phyloP scores from a whole-genome alignment of 2,888 invertebrate genomes.

The Tortrix viridana region DNA sequence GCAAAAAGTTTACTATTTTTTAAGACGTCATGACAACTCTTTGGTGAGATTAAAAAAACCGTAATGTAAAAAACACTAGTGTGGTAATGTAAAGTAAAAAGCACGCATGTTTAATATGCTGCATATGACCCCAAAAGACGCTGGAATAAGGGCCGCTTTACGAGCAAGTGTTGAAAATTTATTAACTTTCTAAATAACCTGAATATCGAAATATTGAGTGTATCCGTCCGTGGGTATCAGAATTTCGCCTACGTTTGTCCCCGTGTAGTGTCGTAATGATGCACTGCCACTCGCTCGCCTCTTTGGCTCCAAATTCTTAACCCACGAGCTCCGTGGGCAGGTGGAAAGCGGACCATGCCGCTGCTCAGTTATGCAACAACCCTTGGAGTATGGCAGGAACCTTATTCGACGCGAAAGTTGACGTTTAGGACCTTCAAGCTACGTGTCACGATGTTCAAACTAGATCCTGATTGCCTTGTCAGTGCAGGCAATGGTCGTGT shows the following conservation, averaged over 20 bases:
- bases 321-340: conserved; percentile 76
- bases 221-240: conserved; percentile 55
- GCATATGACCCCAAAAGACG: too few relatives aligned
- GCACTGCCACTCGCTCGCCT: conserved; percentile 54
- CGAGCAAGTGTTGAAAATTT: too few relatives aligned
- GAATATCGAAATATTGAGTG: conserved; percentile 54
- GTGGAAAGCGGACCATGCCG: conserved; percentile 72
- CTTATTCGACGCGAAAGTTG: conserved; percentile 71
- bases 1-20: too few relatives aligned
- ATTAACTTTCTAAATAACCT: conserved; percentile 44
- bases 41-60: too few relatives aligned
- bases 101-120: too few relatives aligned
- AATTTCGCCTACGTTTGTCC: conserved; percentile 65
- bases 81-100: too few relatives aligned
- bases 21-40: too few relatives aligned
- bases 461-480: conserved; percentile 10
- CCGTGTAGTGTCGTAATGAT: conserved; percentile 71
- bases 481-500: not conserved
- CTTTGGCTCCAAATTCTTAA: conserved; percentile 69
- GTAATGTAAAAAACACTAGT: too few relatives aligned
- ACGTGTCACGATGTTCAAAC: conserved; percentile 6
- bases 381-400: conserved; percentile 58
- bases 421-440: conserved; percentile 40
- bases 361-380: conserved; percentile 70
- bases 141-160: too few relatives aligned